Percentiles rank a stretch among this genome's conserved stretches.
These are phyloP conservation scores for Rana temporaria DNA, from an alignment of 2,113 vertebrate species.

Conservation along the genomic window DNA sequence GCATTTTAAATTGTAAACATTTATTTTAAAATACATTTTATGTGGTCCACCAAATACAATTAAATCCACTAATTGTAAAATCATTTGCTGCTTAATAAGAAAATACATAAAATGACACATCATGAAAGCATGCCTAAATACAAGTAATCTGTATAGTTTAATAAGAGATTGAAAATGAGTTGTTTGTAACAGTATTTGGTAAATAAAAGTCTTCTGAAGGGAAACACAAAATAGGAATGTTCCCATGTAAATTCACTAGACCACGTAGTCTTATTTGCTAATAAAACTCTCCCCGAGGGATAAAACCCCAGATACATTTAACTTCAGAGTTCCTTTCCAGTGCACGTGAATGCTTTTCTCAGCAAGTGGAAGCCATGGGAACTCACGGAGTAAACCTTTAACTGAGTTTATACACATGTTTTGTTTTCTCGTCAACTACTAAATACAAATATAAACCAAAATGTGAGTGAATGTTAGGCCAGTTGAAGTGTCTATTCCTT, in stretches of 20 bases:
- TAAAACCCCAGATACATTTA: conserved; percentile 67
- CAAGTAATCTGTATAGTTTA: neutral
- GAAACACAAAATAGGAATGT: conserved; percentile 63
- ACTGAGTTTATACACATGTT: conserved; percentile 49
- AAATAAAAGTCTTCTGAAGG: conserved; percentile 58
- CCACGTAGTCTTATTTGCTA: conserved; percentile 61
- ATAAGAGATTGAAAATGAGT: neutral
- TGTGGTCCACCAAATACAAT: too few relatives aligned
- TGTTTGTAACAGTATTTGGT: conserved; percentile 26
- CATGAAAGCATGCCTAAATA: too few relatives aligned
- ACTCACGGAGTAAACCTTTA: conserved; percentile 66
- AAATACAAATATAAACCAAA: neutral
- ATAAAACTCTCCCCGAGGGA: conserved; percentile 66
- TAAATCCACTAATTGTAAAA: too few relatives aligned
- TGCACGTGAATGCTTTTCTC: conserved; percentile 62
- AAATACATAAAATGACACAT: too few relatives aligned
- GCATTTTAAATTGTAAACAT: too few relatives aligned
- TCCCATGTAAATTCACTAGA: conserved; percentile 67
- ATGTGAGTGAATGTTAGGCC: neutral
- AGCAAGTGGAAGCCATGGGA: conserved; percentile 63
- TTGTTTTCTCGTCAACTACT: conserved; percentile 38
- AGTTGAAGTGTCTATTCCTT: too few relatives aligned
- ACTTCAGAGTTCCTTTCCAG: conserved; percentile 70
- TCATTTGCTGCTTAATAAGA: too few relatives aligned
- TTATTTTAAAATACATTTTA: too few relatives aligned